Conservation (phyloP, 2,888 invertebrate species). For the Apoda limacodes region DNA sequence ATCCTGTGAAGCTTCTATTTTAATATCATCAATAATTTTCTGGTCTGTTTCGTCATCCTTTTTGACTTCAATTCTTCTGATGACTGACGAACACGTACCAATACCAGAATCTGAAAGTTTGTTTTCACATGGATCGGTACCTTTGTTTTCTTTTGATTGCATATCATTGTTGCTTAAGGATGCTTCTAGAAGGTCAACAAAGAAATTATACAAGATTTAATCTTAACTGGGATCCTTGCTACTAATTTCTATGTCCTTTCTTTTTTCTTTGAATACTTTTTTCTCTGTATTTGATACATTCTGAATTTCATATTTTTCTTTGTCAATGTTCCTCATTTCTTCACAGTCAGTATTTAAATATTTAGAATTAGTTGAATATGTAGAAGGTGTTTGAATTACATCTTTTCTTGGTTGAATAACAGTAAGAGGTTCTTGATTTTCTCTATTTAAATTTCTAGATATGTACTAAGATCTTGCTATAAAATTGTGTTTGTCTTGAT, state of each 20-base stretch:
- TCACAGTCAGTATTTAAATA: not conserved
- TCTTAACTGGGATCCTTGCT: slow-evolving; percentile 21
- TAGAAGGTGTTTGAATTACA: slow-evolving; percentile 31
- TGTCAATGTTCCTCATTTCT: not conserved
- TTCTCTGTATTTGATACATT: slow-evolving; percentile 15
- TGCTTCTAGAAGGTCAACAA: slow-evolving; percentile 40
- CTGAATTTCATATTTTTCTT: slow-evolving; percentile 4
- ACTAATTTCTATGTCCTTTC: slow-evolving; percentile 24
- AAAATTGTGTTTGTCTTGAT: slow-evolving; percentile 4
- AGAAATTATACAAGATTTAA: slow-evolving; percentile 37
- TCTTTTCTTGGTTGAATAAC: slow-evolving; percentile 32
- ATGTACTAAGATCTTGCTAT: slow-evolving; percentile 14
- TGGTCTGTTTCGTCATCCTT: slow-evolving; percentile 19
- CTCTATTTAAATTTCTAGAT: slow-evolving; percentile 18
- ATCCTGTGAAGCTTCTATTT: too few relatives aligned
- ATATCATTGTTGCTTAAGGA: slow-evolving; percentile 34
- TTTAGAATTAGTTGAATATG: slow-evolving; percentile 24
- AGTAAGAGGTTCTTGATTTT: slow-evolving; percentile 26
- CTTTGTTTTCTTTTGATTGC: slow-evolving; percentile 11
- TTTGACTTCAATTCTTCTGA: slow-evolving; percentile 35
- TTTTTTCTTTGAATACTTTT: slow-evolving; percentile 22
- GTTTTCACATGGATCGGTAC: slow-evolving; percentile 6
- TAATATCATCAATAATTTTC: too few relatives aligned
- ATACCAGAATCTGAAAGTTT: slow-evolving; percentile 25
- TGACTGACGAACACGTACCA: not conserved